Percentiles rank a stretch among this genome's conserved stretches.
Evolutionary conservation across 2,888 invertebrate genomes (phyloP).

Genomic region (Nemotelus pantherinus): DNA sequence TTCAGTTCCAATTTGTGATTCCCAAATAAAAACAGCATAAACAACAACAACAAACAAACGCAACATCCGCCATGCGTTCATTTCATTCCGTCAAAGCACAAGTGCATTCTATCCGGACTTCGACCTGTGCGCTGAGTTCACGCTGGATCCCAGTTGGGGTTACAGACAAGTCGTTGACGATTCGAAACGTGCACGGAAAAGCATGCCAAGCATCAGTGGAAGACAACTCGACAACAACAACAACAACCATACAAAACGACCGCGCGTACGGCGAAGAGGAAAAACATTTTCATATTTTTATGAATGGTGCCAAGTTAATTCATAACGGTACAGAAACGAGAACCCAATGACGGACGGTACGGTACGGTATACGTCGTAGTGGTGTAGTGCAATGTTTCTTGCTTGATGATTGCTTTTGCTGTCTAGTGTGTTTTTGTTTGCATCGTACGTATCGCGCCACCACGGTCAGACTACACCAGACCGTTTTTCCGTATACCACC

Average conservation of each 20-base stretch:
- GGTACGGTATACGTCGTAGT: slow-evolving; percentile 29
- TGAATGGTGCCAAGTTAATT: slow-evolving; percentile 49
- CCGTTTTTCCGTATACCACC: background rate
- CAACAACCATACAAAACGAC: background rate
- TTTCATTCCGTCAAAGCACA: background rate
- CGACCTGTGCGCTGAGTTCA: background rate
- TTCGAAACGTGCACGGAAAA: slow-evolving; percentile 20
- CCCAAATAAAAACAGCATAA: no score
- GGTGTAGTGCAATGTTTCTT: background rate
- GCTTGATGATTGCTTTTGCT: no score
- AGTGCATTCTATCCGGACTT: slow-evolving; percentile 23
- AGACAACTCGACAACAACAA: background rate
- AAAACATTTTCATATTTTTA: slow-evolving; percentile 48
- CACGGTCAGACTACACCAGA: background rate
- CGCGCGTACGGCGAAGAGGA: slow-evolving; percentile 2
- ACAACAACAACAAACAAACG: background rate
- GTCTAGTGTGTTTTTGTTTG: slow-evolving; percentile 22
- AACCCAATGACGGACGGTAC: slow-evolving; percentile 34
- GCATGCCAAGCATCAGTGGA: background rate
- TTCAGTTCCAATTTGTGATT: no score
- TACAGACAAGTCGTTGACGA: background rate
- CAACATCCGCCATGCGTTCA: background rate
- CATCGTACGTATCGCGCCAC: background rate
- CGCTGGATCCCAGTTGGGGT: background rate
- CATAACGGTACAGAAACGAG: slow-evolving; percentile 47